Evolutionary conservation across 2,888 invertebrate species (phyloP), one percentile per base, ranked within the genome.

Genomic region (Erebia epiphron): DNA sequence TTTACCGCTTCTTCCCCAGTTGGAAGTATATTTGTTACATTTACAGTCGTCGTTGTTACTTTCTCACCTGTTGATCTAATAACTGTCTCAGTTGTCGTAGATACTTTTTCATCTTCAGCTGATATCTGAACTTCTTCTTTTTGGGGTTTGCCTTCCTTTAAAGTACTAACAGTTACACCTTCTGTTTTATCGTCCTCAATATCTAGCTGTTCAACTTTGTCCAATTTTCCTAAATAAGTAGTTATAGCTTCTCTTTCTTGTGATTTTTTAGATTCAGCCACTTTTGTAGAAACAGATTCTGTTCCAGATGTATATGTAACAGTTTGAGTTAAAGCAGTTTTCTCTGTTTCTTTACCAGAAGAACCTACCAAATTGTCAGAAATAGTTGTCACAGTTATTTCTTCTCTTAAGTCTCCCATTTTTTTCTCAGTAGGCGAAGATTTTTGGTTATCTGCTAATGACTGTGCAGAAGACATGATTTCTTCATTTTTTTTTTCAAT

Each of bases 1-100:
- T 71, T 76, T 35, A 73, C 66, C 18, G 69, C 71, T 57, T 73
- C 73, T 61, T 79, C 77, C 57, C 78, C 77, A 49, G 77, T 75
- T 43, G 73, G 75, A 26, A 75, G 70, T 60, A 70, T 73, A 9
- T 50, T 73, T 8, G 71, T 73, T 46, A 76, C 73, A 57, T 61
- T 74, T 2, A 57, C 62, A 18, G 75, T 78, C 10, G 46, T 57
- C 18, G 46, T 66, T 49, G 49, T 67, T 41, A 64, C 52, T 67
- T 72, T 52, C 41, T 66, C 68, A 16, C 72, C 69, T 63, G 66
- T 43, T 9, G 64, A 26, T 64, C 69, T 64, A 43, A 58, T 64
- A 13, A 64, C 46, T 16, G 46, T 61, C 43, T 69, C 69, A 35
- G 67, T 69, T 46, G 46, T 66, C 18, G 63, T 67, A 18, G 57